Percentiles rank a stretch among this genome's conserved stretches.
Evolutionary conservation across 2,797 vertebrate species (phyloP).

Genomic region (Tragelaphus oryx): DNA sequence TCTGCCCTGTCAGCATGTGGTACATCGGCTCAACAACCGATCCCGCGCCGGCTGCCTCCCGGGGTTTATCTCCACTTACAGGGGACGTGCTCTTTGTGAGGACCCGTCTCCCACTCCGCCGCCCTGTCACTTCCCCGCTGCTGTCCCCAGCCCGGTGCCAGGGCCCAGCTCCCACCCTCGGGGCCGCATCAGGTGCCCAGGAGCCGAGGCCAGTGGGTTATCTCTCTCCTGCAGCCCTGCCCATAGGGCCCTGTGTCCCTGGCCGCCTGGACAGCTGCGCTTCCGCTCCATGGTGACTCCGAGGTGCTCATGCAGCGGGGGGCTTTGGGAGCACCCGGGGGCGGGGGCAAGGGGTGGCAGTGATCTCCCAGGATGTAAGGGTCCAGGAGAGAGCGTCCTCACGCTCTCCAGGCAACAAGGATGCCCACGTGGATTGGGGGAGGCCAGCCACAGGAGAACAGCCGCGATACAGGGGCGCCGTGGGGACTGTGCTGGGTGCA

Average conservation of each 20-base stretch:
- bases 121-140: constrained; percentile 77
- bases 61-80: constrained; percentile 82
- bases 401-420: too few species aligned
- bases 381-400: neutral
- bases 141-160: constrained; percentile 58
- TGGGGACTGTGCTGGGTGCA: rapidly evolving
- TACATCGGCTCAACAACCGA: constrained; percentile 76
- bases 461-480: rapidly evolving
- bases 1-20: constrained; percentile 82
- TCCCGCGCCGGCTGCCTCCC: constrained; percentile 54
- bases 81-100: constrained; percentile 82
- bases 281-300: neutral
- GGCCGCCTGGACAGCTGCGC: neutral
- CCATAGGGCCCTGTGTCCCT: constrained; percentile 29
- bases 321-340: neutral
- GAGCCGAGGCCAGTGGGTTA: constrained; percentile 76
- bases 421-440: rapidly evolving
- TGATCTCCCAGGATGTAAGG: neutral
- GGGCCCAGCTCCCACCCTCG: constrained; percentile 72
- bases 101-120: constrained; percentile 77
- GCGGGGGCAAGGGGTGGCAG: too few species aligned
- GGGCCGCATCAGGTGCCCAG: constrained; percentile 71
- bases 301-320: neutral
- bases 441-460: rapidly evolving
- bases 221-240: constrained; percentile 78